Percentiles rank a stretch among this genome's conserved stretches.
Evolutionary conservation across 2,113 vertebrate species (phyloP).

Genomic region (Setophaga petechia): DNA sequence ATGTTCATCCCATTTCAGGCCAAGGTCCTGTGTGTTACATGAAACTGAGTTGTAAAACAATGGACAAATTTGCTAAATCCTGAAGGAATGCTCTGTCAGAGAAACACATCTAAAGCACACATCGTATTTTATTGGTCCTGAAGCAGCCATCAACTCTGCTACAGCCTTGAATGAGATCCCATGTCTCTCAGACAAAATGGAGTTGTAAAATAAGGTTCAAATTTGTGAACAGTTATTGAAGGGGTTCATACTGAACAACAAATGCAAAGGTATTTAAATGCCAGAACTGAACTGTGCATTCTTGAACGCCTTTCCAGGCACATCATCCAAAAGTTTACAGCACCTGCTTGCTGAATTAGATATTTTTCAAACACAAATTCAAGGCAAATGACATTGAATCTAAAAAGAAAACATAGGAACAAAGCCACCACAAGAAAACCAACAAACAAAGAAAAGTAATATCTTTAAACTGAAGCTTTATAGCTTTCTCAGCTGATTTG

Average conservation of each 20-base stretch:
- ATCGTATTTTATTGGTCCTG: not conserved
- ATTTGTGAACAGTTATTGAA: not conserved
- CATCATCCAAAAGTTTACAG: not conserved
- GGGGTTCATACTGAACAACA: not conserved
- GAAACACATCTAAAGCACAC: not conserved
- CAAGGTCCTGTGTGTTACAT: not conserved
- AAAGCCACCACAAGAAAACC: not conserved
- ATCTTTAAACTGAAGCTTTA: not conserved
- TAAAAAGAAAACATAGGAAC: not conserved
- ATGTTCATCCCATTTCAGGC: not conserved
- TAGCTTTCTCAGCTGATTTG: not conserved
- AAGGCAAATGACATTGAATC: not conserved
- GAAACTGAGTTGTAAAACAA: not conserved
- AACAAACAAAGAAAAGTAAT: not conserved
- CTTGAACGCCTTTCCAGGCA: not conserved
- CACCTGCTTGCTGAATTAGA: not conserved
- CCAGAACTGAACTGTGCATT: not conserved
- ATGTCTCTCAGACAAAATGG: not conserved
- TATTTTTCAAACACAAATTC: not conserved
- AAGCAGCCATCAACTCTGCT: not conserved
- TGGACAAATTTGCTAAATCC: not conserved
- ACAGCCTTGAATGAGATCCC: not conserved
- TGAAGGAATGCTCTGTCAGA: not conserved
- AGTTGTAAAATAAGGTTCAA: slow-evolving; percentile 6
- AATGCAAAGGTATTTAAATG: not conserved